Base-by-base conservation (phyloP, 2,888 invertebrate species). In the Bellardia bayeri region DNA sequence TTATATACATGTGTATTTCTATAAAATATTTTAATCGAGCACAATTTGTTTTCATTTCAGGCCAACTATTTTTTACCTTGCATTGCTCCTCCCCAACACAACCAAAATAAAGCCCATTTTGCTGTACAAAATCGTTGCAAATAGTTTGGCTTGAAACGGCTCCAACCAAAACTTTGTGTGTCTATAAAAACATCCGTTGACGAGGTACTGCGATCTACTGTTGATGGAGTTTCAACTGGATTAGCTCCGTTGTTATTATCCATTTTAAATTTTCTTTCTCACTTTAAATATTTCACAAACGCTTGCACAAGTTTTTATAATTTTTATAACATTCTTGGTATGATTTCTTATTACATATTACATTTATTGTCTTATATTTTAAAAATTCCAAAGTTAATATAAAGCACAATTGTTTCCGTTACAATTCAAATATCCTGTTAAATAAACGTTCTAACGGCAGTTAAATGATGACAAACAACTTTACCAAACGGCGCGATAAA, bases 101-200 rank as follows among this genome's bases (percentile, higher is more conserved):
- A 94, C 95, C 96, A 97, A 93, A 97, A 96, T 5, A 97, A 95
- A 33, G 97, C 96, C 96, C 97, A 97, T 91, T 96, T 96, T 16
- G 97, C 95, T 1, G 95, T 96, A 23, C 96, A 94, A 93, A 96
- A 96, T 76, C 95, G 92, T 94, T 97, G 97, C 88, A 97, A 94
- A 93, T 95, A 95, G 56, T 92, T 91, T 0, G 97, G 97, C 75
- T 95, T 94, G 91, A 96, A 94, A 90, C 94, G 93, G 6, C 95
- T 95, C 96, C 96, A 96, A 45, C 97, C 97, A 91, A 96, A 97
- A 42, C 89, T 74, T 88, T 83, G 87, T 13, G 66, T 64, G 16
- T 69, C 66, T 37, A 85, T 69, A 79, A 82, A 89, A 16, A 66
- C 74, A 30, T 85, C 72, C 23, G 87, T 83, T 45, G 88, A 88